Base-by-base conservation (phyloP, 2,797 vertebrate genomes). In the Lithobates pipiens region DNA sequence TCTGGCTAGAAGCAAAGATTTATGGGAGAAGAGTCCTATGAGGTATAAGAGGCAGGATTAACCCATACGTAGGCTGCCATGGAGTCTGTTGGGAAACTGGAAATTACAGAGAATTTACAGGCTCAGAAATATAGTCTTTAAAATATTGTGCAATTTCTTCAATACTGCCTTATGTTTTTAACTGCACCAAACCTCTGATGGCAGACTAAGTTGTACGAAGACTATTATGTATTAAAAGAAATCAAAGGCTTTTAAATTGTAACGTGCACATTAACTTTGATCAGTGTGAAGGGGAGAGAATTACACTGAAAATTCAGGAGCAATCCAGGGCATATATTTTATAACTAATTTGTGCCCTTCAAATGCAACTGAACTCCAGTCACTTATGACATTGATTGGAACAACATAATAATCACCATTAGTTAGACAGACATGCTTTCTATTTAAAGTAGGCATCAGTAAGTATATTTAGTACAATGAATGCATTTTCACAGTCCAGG, bases 311-410 rank as follows among this genome's bases (percentile, higher is more conserved):
- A 78, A 65, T 69, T 34, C 68, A 27, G 50, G 39, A 63, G 36
- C 83, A 29, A 72, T 84, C 46, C 77, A 29, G n/a, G 63, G 39
- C 76, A 73, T 65, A 46, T 73, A 84, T 84, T 84, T 78, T 73
- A 73, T 18, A 84, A 71, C 83, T 78, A 84, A 84, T 84, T 77
- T 84, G 68, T 78, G 68, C 83, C 78, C 78, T 84, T 84, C 78
- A 80, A 78, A 50, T 65, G 32, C 69, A 78, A 84, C 76, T 78
- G 83, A 84, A 78, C 83, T 78, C 10, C 72, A 78, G 83, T 84
- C 83, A 78, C 13, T 73, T 65, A 72, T 46, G 32, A 25, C 83
- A 84, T 78, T 84, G 68, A 78, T 84, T 46, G 83, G 15, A 69
- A 25, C 42, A 84, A 73, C 68, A 72, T 76, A 77, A 63, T 84